Conservation (phyloP, 2,888 invertebrate genomes). For the Lasius platythorax region DNA sequence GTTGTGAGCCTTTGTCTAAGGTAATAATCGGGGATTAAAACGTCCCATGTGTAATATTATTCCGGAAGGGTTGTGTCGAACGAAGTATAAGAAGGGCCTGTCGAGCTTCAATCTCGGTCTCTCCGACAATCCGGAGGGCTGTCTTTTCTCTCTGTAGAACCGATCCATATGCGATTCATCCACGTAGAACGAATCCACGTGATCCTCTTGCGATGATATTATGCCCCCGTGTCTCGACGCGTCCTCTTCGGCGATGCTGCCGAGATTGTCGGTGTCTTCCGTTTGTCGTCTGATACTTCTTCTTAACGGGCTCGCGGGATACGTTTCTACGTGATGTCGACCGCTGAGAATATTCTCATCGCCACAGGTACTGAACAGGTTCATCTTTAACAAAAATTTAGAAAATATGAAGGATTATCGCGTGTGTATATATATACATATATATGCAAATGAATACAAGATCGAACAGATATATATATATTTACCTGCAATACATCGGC, state of each 20-base stretch:
- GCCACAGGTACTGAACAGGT: conserved; percentile 94
- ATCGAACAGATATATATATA: background rate
- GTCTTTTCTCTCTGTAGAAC: conserved; percentile 24
- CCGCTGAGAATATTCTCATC: conserved; percentile 90
- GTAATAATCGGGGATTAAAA: conserved; percentile 90
- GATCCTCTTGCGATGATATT: conserved; percentile 48
- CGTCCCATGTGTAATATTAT: conserved; percentile 95
- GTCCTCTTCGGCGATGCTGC: conserved; percentile 19
- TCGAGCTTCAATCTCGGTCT: conserved; percentile 91
- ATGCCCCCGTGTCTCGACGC: conserved; percentile 5
- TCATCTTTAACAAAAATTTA: conserved; percentile 85
- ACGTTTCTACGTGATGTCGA: conserved; percentile 93
- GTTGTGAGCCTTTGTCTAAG: conserved; percentile 19
- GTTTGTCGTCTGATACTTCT: background rate
- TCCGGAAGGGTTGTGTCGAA: conserved; percentile 96
- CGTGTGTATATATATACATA: background rate
- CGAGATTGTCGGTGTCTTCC: background rate
- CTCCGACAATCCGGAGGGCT: conserved; percentile 75
- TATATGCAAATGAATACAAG: background rate
- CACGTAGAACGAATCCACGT: conserved; percentile 27
- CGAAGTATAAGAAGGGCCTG: conserved; percentile 95
- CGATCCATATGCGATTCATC: conserved; percentile 15
- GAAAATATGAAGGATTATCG: background rate
- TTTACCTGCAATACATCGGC: conserved; percentile 92
- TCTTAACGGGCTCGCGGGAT: conserved; percentile 89